Conservation (phyloP, 2,797 vertebrate genomes). For the Phalanger gymnotis region DNA sequence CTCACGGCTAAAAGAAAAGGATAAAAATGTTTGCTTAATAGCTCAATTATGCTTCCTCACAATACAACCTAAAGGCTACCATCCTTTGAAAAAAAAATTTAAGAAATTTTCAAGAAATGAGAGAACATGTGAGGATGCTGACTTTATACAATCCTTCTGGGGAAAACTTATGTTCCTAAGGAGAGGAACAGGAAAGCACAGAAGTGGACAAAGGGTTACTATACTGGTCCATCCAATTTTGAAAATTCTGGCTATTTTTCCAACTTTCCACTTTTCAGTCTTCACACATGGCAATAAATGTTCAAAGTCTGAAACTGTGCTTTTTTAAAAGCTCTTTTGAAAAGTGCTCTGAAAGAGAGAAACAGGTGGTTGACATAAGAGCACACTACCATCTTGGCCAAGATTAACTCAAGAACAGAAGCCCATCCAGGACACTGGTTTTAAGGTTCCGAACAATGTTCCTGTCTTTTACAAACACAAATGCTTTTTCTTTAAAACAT, state of each 20-base stretch:
- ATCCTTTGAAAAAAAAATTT: neutral
- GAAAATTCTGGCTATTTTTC: neutral
- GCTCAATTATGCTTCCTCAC: neutral
- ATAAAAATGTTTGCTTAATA: neutral
- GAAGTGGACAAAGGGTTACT: neutral
- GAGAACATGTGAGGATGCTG: neutral
- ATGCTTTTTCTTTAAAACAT: constrained; percentile 13
- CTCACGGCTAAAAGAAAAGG: neutral
- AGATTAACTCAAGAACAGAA: neutral
- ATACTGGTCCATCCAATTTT: neutral
- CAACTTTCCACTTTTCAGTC: neutral
- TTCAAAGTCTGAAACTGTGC: neutral
- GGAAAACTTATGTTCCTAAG: neutral
- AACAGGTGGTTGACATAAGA: neutral
- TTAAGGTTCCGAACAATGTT: neutral
- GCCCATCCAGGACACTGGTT: neutral
- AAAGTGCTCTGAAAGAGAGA: neutral
- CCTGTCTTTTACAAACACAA: neutral
- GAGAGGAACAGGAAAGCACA: neutral
- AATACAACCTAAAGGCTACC: neutral
- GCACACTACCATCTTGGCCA: neutral
- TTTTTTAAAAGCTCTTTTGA: neutral
- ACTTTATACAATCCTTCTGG: neutral
- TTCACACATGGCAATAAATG: neutral
- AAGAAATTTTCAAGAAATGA: neutral